Percentiles rank a stretch among this genome's conserved stretches.
These are phyloP conservation scores for Pseudolycoriella hygida DNA, from an alignment of 2,888 invertebrate genomes.

Conservation along the genomic window DNA sequence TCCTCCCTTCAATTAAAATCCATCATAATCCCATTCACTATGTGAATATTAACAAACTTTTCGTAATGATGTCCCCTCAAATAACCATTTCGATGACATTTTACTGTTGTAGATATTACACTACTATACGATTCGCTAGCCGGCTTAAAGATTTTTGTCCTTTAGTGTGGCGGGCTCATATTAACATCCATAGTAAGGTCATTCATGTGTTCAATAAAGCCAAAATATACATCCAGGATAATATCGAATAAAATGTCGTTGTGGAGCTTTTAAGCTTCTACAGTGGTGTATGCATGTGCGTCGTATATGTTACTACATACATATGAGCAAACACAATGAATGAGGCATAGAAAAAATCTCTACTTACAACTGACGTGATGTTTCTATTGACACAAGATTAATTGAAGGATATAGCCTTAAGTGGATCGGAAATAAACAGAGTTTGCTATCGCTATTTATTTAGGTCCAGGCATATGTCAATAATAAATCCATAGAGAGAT, in stretches of 20 bases:
- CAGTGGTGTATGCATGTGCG: background rate
- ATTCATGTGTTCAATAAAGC: no score
- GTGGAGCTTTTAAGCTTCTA: background rate
- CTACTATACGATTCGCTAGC: no score
- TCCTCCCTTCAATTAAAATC: no score
- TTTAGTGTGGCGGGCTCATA: no score
- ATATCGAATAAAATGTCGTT: background rate
- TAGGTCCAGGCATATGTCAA: constrained; percentile 6
- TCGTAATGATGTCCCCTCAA: no score
- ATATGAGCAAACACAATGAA: background rate
- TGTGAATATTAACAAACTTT: no score
- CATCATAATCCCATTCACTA: no score
- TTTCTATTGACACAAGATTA: constrained; percentile 5
- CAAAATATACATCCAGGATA: no score
- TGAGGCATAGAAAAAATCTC: background rate
- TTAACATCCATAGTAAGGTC: no score
- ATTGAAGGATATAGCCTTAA: constrained; percentile 5
- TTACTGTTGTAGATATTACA: no score
- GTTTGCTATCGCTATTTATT: constrained; percentile 5
- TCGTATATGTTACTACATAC: background rate
- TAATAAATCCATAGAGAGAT: constrained; percentile 4
- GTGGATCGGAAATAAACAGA: constrained; percentile 3
- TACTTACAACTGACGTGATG: constrained; percentile 2
- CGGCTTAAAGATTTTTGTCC: no score
- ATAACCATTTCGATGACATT: no score